Conservation (phyloP, 2,113 vertebrate species). For the Pluvialis apricaria region DNA sequence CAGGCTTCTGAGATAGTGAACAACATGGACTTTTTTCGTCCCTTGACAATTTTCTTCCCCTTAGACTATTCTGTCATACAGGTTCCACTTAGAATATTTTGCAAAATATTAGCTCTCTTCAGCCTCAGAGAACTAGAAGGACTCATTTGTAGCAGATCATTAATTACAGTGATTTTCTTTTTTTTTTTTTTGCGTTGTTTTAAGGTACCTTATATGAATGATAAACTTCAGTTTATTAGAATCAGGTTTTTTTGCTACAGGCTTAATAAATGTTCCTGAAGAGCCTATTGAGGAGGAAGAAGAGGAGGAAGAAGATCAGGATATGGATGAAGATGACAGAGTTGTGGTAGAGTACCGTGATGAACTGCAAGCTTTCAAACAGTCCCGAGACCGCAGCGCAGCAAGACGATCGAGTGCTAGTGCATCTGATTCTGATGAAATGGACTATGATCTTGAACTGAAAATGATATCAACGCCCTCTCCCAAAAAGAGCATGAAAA, state of each 20-base stretch:
- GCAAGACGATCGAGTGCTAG: slow-evolving; percentile 68
- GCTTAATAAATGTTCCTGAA: slow-evolving; percentile 94
- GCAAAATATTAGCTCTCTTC: neutral
- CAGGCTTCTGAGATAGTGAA: neutral
- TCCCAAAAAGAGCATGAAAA: slow-evolving; percentile 98
- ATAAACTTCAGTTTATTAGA: neutral
- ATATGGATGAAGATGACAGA: slow-evolving; percentile 94
- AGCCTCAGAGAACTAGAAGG: neutral
- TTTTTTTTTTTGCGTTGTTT: neutral
- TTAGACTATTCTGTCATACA: neutral
- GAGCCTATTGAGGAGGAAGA: slow-evolving; percentile 89
- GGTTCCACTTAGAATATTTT: neutral
- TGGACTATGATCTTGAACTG: slow-evolving; percentile 98
- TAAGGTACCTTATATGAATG: neutral
- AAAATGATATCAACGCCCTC: slow-evolving; percentile 99
- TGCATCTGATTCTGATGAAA: slow-evolving; percentile 92
- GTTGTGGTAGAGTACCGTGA: slow-evolving; percentile 91
- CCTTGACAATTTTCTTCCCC: neutral
- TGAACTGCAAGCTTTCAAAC: slow-evolving; percentile 73
- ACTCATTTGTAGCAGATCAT: neutral
- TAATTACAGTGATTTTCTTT: neutral
- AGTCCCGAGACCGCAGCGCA: slow-evolving; percentile 61
- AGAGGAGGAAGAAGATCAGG: slow-evolving; percentile 85
- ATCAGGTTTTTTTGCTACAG: slow-evolving; percentile 19
- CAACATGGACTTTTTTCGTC: neutral